Evolutionary conservation across 2,113 vertebrate genomes (phyloP).

Genomic region (Suricata suricatta): DNA sequence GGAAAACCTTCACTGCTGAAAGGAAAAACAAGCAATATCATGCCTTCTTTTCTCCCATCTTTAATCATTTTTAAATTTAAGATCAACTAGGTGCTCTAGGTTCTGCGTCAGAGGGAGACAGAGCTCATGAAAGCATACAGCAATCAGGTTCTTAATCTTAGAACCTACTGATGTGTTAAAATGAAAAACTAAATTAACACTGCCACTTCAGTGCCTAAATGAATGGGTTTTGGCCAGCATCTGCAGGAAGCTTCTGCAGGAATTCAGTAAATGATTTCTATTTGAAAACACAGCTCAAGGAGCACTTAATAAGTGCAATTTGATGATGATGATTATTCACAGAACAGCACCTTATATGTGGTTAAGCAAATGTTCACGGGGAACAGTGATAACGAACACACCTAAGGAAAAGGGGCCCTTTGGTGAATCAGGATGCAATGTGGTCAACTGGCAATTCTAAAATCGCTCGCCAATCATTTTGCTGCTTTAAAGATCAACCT

Average conservation of each 20-base stretch:
- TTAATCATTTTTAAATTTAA: background rate
- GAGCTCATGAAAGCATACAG: background rate
- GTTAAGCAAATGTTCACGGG: background rate
- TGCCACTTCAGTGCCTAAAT: background rate
- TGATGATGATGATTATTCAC: background rate
- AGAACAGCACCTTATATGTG: background rate
- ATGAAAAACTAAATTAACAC: constrained; percentile 26
- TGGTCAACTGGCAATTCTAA: background rate
- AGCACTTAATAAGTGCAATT: constrained; percentile 15
- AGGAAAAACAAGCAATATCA: background rate
- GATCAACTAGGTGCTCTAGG: background rate
- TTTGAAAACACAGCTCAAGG: background rate
- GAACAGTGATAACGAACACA: background rate
- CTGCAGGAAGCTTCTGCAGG: constrained; percentile 29
- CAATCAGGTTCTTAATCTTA: constrained; percentile 23
- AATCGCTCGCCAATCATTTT: background rate
- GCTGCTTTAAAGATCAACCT: background rate
- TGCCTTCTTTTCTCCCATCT: background rate
- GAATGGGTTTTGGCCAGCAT: background rate
- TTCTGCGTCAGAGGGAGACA: background rate
- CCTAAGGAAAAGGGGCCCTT: background rate
- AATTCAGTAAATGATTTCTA: constrained; percentile 47
- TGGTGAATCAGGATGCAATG: background rate
- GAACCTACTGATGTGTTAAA: background rate
- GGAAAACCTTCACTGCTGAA: background rate